Evolutionary conservation across 2,113 vertebrate species (phyloP).

Genomic region (Martes martes): DNA sequence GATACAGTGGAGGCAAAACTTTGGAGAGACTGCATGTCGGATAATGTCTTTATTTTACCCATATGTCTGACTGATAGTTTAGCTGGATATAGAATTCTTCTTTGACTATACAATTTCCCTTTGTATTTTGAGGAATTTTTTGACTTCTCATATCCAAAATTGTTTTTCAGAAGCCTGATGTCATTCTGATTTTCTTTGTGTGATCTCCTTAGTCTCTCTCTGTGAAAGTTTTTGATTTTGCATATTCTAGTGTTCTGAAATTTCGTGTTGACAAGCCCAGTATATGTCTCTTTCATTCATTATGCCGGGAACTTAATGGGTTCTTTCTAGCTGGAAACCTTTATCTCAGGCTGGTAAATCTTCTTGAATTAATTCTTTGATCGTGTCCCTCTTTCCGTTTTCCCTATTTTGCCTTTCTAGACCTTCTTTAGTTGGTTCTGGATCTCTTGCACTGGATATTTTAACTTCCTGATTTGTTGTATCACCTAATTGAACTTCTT

Average conservation of each 20-base stretch:
- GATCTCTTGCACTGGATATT: not conserved
- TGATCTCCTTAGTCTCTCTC: not conserved
- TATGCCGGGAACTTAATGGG: not conserved
- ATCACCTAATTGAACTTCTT: not conserved
- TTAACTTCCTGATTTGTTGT: not conserved
- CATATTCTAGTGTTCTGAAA: not conserved
- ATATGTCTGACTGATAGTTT: not conserved
- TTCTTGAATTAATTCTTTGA: not conserved
- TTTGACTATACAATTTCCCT: not conserved
- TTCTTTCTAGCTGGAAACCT: not conserved
- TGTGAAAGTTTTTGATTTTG: not conserved
- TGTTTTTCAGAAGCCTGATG: not conserved
- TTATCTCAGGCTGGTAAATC: not conserved
- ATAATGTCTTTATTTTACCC: not conserved
- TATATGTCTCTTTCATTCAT: not conserved
- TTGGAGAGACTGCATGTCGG: not conserved
- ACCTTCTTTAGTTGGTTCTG: not conserved
- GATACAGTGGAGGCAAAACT: not conserved
- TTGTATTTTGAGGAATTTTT: not conserved
- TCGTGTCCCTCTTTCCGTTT: not conserved
- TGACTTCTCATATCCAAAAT: not conserved
- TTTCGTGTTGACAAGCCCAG: not conserved
- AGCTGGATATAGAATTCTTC: constrained; percentile 24
- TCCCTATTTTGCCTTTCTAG: not conserved
- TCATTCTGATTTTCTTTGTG: not conserved